A percentile compares a stretch with the other conserved stretches of the same genome.
Evolutionary conservation across 2,113 vertebrate genomes (phyloP).

Genomic region (Takifugu flavidus): DNA sequence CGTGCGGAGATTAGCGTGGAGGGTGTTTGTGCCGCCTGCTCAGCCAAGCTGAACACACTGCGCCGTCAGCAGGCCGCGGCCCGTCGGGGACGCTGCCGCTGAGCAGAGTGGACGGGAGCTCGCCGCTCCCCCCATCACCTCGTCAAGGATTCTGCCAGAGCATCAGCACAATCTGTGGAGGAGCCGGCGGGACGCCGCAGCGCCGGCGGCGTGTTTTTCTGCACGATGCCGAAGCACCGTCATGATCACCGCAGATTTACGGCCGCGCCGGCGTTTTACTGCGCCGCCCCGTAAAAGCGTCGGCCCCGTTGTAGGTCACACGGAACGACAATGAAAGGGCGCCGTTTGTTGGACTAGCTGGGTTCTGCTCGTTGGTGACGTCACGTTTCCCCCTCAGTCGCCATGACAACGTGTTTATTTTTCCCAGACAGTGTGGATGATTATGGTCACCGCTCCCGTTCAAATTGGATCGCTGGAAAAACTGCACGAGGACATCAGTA

Average conservation of each 20-base stretch:
- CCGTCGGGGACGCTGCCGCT: constrained; percentile 10
- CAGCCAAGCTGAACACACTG: constrained; percentile 26
- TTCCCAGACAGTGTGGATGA: neutral
- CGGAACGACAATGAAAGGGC: too few species aligned
- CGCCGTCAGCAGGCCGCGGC: constrained; percentile 35
- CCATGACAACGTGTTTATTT: neutral
- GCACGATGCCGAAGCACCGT: neutral
- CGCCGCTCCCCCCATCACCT: constrained; percentile 23
- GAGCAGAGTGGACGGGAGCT: constrained; percentile 4
- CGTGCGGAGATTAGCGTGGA: constrained; percentile 22
- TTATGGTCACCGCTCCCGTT: neutral
- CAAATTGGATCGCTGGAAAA: too few species aligned
- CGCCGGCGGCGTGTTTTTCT: neutral
- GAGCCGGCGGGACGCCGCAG: constrained; percentile 16
- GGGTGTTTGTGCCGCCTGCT: constrained; percentile 36
- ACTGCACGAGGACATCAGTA: too few species aligned
- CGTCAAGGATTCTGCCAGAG: constrained; percentile 28
- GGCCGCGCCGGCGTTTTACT: constrained; percentile 5
- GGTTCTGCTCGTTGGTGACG: neutral
- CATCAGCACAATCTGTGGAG: constrained; percentile 27
- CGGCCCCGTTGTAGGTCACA: constrained; percentile 4
- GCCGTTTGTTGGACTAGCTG: neutral
- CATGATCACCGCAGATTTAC: constrained; percentile 34
- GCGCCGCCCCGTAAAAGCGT: constrained; percentile 11
- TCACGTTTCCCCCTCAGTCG: neutral